Evolutionary conservation across 2,888 invertebrate genomes (phyloP).

Genomic region (Erannis defoliaria): DNA sequence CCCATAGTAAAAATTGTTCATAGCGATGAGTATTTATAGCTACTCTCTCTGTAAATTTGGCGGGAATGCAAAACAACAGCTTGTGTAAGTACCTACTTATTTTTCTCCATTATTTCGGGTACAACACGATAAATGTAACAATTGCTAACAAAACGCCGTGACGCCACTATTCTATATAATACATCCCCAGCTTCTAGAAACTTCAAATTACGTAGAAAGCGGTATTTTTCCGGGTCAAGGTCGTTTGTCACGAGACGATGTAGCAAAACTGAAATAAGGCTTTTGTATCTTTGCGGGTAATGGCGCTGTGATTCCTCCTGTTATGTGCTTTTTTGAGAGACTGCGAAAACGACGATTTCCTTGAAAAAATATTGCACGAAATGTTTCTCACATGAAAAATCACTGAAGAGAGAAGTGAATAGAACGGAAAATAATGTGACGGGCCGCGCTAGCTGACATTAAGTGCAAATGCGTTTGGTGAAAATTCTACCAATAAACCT

Average conservation of each 20-base stretch:
- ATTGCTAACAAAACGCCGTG: not conserved
- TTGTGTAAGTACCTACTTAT: no score
- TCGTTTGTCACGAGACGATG: constrained; percentile 39
- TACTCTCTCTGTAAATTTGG: no score
- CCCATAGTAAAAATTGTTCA: no score
- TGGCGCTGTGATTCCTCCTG: constrained; percentile 7
- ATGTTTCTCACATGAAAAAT: not conserved
- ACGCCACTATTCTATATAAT: not conserved
- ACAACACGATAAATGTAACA: no score
- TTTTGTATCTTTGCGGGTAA: constrained; percentile 30
- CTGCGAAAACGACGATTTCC: constrained; percentile 4
- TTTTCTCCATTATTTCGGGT: no score
- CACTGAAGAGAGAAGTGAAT: no score
- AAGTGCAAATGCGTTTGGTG: no score
- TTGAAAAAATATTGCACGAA: not conserved
- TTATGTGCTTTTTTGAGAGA: not conserved
- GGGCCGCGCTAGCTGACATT: no score
- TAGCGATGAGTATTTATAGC: no score
- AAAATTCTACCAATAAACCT: no score
- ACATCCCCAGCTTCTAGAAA: not conserved
- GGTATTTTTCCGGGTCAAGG: constrained; percentile 32
- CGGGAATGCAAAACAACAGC: no score
- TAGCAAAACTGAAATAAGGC: constrained; percentile 35
- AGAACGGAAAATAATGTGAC: no score
- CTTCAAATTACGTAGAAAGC: constrained; percentile 6